These are phyloP conservation scores for Patella pellucida DNA, from an alignment of 2,888 invertebrate genomes.

Conservation along the genomic window DNA sequence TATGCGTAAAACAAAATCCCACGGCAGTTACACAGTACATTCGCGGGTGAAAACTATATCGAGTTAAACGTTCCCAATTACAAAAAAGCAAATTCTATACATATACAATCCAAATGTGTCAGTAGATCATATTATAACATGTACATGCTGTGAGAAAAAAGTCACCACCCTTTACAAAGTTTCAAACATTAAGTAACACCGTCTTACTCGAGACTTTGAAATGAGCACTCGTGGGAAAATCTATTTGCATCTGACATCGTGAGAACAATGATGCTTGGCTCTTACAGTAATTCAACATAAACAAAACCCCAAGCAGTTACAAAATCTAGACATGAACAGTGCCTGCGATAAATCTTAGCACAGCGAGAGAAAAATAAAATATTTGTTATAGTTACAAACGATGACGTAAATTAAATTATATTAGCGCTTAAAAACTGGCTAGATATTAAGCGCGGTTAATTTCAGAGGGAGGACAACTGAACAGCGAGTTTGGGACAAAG, in stretches of 20 bases:
- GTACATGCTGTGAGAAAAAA: slow-evolving; percentile 6
- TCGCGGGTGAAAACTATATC: neutral
- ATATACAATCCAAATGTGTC: slow-evolving; percentile 11
- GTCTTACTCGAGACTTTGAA: slow-evolving; percentile 35
- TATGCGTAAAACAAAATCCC: slow-evolving; percentile 7
- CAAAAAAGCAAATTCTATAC: neutral
- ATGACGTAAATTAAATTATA: too few species aligned
- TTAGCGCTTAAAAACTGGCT: neutral
- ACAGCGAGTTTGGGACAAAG: slow-evolving; percentile 53
- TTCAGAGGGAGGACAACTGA: slow-evolving; percentile 40
- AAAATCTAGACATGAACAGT: too few species aligned
- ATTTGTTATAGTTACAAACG: too few species aligned
- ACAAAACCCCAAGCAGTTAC: neutral
- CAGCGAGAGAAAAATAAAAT: too few species aligned
- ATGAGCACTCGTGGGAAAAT: slow-evolving; percentile 68
- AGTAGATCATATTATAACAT: slow-evolving; percentile 11
- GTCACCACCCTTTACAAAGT: slow-evolving; percentile 9
- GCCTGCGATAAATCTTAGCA: too few species aligned
- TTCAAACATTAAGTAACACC: neutral
- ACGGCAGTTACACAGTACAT: slow-evolving; percentile 5
- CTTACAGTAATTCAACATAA: slow-evolving; percentile 36
- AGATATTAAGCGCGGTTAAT: neutral
- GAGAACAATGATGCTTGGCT: slow-evolving; percentile 65
- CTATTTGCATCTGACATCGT: slow-evolving; percentile 68
- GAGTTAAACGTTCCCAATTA: too few species aligned